Evolutionary conservation across 2,797 vertebrate genomes (phyloP).

Genomic region (Ambastaia sidthimunki): DNA sequence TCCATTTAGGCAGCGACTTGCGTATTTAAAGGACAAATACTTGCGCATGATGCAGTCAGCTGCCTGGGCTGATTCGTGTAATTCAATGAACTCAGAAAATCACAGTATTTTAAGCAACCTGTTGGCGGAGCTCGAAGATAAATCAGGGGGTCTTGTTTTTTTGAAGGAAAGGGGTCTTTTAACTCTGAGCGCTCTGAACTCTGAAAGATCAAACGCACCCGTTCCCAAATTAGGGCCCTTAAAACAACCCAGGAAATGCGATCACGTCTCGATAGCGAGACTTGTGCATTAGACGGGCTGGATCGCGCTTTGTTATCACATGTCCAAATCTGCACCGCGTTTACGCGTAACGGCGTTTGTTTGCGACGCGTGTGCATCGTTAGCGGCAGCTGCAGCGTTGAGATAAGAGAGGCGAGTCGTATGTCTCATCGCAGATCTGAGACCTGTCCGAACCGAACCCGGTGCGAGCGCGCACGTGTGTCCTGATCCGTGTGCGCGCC

Average conservation of each 20-base stretch:
- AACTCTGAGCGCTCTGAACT: constrained; percentile 42
- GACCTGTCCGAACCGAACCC: background rate
- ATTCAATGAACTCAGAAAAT: constrained; percentile 2
- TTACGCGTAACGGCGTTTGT: constrained; percentile 2
- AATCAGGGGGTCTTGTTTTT: constrained; percentile 3
- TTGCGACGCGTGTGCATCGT: background rate
- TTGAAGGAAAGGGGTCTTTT: background rate
- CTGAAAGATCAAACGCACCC: constrained; percentile 18
- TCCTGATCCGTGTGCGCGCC: background rate
- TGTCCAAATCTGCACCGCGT: background rate
- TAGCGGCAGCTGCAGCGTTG: constrained; percentile 23
- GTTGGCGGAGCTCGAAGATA: constrained; percentile 31
- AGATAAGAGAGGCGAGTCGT: constrained; percentile 27
- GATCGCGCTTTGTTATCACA: background rate
- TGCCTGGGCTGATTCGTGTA: constrained; percentile 9
- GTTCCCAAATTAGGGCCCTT: constrained; percentile 21
- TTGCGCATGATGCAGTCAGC: constrained; percentile 25
- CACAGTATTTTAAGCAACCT: constrained; percentile 9
- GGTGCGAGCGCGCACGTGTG: background rate
- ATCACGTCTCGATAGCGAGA: constrained; percentile 20
- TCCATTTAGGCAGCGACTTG: background rate
- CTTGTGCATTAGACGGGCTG: background rate
- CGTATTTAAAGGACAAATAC: constrained; percentile 3
- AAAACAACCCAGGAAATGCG: constrained; percentile 31
- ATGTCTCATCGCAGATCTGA: constrained; percentile 15